Evolutionary conservation across 2,797 vertebrate species (phyloP).

Genomic region (Phrynocephalus forsythii): DNA sequence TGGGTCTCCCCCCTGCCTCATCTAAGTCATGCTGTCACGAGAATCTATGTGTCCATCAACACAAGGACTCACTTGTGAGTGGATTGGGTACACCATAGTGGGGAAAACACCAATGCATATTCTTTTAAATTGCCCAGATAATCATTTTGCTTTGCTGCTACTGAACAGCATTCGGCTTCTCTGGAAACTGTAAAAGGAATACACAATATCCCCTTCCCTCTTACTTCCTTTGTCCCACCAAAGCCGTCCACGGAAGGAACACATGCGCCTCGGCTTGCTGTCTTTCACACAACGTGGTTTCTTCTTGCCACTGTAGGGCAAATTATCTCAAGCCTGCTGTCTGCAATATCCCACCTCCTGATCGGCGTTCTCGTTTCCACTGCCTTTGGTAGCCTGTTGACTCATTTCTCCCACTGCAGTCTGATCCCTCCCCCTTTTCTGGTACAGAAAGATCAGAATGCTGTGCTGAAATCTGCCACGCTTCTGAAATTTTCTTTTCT

Average conservation of each 20-base stretch:
- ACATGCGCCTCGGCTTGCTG: background rate
- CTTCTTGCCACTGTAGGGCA: background rate
- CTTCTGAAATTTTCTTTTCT: background rate
- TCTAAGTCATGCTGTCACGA: too few species aligned
- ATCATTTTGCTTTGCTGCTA: background rate
- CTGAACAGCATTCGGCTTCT: too few species aligned
- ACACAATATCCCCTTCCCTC: background rate
- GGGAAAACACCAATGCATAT: too few species aligned
- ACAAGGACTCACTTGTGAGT: too few species aligned
- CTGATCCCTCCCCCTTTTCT: background rate
- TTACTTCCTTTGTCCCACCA: too few species aligned
- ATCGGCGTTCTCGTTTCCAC: background rate
- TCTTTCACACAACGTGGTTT: background rate
- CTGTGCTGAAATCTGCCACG: background rate
- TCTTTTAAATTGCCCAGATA: too few species aligned
- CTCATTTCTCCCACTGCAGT: background rate
- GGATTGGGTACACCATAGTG: too few species aligned
- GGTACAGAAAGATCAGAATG: background rate
- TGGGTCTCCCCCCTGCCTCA: too few species aligned
- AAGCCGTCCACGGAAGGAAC: background rate
- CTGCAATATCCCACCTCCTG: background rate
- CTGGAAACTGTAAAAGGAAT: background rate
- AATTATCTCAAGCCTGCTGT: background rate
- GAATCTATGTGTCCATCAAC: too few species aligned
- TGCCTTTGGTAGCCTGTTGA: background rate